These are phyloP conservation scores for Agrypnus murinus DNA, from an alignment of 2,888 invertebrate species.

Conservation along the genomic window DNA sequence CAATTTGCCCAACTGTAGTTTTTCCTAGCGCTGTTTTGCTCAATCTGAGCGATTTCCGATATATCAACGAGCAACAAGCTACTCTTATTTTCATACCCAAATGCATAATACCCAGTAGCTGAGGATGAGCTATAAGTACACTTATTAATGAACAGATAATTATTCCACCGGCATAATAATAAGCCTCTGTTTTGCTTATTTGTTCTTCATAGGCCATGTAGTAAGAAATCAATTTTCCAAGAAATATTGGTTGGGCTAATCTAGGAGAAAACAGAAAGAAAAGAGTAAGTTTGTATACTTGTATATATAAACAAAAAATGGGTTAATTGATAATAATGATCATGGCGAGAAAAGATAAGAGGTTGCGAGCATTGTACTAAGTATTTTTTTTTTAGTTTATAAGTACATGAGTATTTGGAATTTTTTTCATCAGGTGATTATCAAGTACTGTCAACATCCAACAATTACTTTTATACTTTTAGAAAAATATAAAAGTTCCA, in stretches of 20 bases:
- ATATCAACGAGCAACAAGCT: constrained; percentile 89
- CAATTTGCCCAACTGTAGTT: constrained; percentile 84
- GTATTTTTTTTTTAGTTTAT: no score
- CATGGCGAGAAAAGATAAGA: no score
- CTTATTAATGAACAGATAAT: constrained; percentile 84
- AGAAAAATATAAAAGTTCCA: no score
- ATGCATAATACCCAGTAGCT: constrained; percentile 88
- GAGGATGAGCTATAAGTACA: constrained; percentile 91
- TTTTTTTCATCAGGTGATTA: no score
- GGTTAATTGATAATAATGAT: no score
- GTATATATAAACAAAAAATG: no score
- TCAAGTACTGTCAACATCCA: no score
- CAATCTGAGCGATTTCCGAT: constrained; percentile 78
- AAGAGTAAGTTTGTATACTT: neutral
- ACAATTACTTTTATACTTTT: no score
- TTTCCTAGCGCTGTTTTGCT: constrained; percentile 83
- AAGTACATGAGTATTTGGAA: no score
- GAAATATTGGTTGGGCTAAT: constrained; percentile 72
- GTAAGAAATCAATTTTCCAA: constrained; percentile 78
- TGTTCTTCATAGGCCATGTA: constrained; percentile 71
- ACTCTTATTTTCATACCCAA: constrained; percentile 91
- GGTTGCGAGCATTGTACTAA: no score
- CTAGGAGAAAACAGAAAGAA: constrained; percentile 60
- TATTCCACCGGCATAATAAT: constrained; percentile 85
- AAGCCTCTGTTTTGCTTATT: constrained; percentile 76